Evolutionary conservation across 2,113 vertebrate genomes (phyloP), one percentile per base, ranked within the genome.

Genomic region (Crypturellus undulatus): DNA sequence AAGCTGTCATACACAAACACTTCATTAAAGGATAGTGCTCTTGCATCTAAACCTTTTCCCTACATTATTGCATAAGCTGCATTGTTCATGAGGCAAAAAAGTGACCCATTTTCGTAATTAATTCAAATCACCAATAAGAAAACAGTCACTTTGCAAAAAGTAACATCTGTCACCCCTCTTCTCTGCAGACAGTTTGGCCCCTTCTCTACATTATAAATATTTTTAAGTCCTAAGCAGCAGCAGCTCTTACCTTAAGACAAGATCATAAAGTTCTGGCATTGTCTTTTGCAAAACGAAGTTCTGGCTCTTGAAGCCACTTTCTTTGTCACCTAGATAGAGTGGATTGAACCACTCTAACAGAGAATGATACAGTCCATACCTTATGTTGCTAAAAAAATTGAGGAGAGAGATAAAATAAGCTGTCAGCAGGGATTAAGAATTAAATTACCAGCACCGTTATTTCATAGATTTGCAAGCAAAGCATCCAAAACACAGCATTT

Each of bases 311-410:
- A 99, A 99, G 59, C 95, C 95, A 69, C 92, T 98, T 78, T 98
- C 87, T 96, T 99, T 99, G 97, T 99, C 99, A n/a, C 79, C 89
- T 11, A 98, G 94, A 91, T 99, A 99, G 47, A 99, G 97, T 2
- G 99, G 99, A 90, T 99, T 94, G 92, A 99, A 99, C 99, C 99
- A 99, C 86, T 99, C 99, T 51, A 98, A 98, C 56, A 99, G 95
- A 2, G 99, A 99, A 93, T 99, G 98, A 83, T 99, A 99, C 8
- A 99, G 97, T 32, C 99, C 99, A 36, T 98, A 99, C 88, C 91
- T 98, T 28, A 99, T 84, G 9, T 98, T 98, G 93, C 99, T 99
- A 86, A 62, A 77, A 77, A 95, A 95, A 60, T 68, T 92, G 75
- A 95, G 92, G 92, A 96, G 43, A 83, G 40, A 77, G 34, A 84